phyloP scores from a whole-genome alignment of 2,113 vertebrate species.

The Balaeniceps rex region DNA sequence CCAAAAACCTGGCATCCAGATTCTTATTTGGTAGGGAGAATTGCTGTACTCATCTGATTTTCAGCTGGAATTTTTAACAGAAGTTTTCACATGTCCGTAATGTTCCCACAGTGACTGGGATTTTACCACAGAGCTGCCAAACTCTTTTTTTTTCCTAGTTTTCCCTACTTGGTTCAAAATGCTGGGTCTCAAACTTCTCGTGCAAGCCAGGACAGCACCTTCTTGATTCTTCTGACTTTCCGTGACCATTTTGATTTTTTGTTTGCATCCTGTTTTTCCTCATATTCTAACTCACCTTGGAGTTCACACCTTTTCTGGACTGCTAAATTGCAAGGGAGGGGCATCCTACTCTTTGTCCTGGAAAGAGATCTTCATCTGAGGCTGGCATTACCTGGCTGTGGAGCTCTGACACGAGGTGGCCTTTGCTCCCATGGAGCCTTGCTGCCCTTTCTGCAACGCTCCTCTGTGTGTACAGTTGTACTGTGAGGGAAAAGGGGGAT shows the following conservation, averaged over 20 bases:
- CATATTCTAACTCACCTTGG: neutral
- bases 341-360: neutral
- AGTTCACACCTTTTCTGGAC: neutral
- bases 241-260: neutral
- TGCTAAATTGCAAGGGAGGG: neutral
- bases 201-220: neutral
- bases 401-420: neutral
- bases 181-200: neutral
- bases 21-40: neutral
- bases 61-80: neutral
- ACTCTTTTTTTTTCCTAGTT: neutral
- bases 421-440: accelerated
- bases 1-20: neutral
- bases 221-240: neutral
- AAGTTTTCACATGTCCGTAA: neutral
- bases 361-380: neutral
- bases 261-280: neutral
- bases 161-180: neutral
- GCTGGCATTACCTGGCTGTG: neutral
- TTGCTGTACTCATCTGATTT: neutral
- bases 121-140: neutral
- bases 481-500: neutral
- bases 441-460: neutral
- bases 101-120: neutral
- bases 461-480: neutral